Base-by-base conservation (phyloP, 1,140 invertebrate genomes). In the Aplysia californica region DNA sequence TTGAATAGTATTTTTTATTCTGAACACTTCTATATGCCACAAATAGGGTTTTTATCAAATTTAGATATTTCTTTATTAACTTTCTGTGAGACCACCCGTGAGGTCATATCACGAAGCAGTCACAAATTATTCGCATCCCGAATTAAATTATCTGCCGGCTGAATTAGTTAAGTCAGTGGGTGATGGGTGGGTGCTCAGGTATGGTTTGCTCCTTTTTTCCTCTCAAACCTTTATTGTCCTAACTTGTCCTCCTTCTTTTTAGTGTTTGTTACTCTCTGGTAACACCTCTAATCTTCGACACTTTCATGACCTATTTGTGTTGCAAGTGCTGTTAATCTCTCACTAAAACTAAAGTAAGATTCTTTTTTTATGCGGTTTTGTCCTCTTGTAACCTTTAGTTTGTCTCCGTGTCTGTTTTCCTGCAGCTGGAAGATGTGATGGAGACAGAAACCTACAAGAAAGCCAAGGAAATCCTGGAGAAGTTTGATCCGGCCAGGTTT, bases 371-470 rank as follows among this genome's bases (percentile, higher is more conserved):
- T 68, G 18, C 44, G 18, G 18, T 39, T 18, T 68, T 18, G 10
- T 41, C 20, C 44, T 68, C 15, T 39, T 38, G 20, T 6, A 31
- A 3, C 23, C 20, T 38, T n/a, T 39, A n/a, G 2, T 39, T 65
- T 15, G 21, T 31, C n/a, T 65, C 4, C 36, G 21, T n/a, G 5
- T 41, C n/a, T 15, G 18, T 70, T 77, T 36, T 76, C 65, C 76
- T 79, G 31, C 64, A 90, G 89, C 90, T 99, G 58, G 96, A 99
- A 86, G 94, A 97, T 89, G 97, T 99, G 39, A 98, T 96, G 93
- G 97, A 99, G 87, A 99, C 94, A 64, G 97, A 99, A 91, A 98
- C 96, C 0, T 99, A 98, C 88, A 99, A 98, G 91, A 96, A 97
- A 84, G 96, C 96, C 1, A 96, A 95, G 90, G 94, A 96, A 89